Conservation (phyloP, 2,797 vertebrate species). For the Onychomys arenicola region DNA sequence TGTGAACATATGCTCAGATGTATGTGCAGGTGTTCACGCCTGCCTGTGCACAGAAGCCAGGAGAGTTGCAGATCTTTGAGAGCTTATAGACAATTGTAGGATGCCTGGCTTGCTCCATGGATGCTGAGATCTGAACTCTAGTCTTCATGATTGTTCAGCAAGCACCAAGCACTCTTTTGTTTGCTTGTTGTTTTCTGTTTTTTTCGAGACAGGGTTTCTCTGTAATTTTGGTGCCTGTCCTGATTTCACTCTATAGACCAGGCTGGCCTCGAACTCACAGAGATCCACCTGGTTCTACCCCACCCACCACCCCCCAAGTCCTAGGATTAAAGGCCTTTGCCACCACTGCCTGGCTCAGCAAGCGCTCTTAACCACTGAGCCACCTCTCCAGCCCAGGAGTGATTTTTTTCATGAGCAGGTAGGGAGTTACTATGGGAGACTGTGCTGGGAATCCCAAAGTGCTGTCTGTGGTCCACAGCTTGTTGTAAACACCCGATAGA, state of each 20-base stretch:
- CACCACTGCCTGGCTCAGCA: too few relatives aligned
- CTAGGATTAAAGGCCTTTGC: too few relatives aligned
- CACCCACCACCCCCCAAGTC: too few relatives aligned
- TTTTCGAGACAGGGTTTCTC: too few relatives aligned
- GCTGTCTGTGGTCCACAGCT: slow-evolving; percentile 6
- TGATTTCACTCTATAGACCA: too few relatives aligned
- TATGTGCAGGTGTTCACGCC: not conserved
- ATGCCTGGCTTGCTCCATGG: not conserved
- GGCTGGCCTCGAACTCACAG: too few relatives aligned
- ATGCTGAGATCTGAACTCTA: not conserved
- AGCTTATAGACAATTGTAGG: not conserved
- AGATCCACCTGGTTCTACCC: too few relatives aligned
- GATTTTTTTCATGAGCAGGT: slow-evolving; percentile 1
- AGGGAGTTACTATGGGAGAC: not conserved
- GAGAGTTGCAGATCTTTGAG: not conserved
- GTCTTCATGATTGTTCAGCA: not conserved
- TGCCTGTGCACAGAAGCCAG: not conserved
- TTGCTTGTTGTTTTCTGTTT: too few relatives aligned
- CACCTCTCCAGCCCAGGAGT: not conserved
- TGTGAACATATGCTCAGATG: not conserved
- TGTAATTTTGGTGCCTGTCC: too few relatives aligned
- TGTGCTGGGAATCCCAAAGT: not conserved
- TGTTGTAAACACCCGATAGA: slow-evolving; percentile 20
- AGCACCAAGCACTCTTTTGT: too few relatives aligned
- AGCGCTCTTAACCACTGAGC: not conserved